Conservation (phyloP, 53 echinoderm and acorn worm species). For the Crossaster papposus region DNA sequence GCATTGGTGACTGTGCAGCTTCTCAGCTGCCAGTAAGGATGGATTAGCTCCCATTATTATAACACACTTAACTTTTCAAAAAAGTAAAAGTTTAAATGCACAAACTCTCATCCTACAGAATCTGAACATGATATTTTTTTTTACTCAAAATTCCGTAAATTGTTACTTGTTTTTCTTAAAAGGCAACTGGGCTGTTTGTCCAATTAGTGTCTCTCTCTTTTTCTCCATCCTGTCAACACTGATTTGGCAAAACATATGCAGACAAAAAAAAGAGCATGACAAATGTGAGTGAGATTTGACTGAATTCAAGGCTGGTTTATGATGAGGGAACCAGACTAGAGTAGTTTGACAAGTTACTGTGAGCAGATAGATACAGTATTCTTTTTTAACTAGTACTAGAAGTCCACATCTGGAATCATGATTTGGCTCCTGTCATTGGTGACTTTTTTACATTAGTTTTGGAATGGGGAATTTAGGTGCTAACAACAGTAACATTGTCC, state of each 20-base stretch:
- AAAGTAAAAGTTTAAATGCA: too few species aligned
- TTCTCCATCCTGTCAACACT: background rate
- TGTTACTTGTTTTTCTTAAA: background rate
- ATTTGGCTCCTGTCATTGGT: background rate
- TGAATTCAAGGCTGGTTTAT: background rate
- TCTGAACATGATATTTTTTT: background rate
- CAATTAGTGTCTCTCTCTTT: background rate
- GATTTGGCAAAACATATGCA: constrained; percentile 1
- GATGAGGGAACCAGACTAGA: background rate
- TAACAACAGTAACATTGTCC: background rate
- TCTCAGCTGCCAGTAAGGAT: too few species aligned
- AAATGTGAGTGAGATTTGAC: background rate
- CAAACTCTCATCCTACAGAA: background rate
- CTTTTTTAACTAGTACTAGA: background rate
- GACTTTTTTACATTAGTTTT: background rate
- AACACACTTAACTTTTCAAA: too few species aligned
- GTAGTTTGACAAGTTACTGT: background rate
- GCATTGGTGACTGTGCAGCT: too few species aligned
- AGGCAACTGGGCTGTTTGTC: background rate
- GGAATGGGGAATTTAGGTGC: background rate
- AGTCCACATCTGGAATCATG: background rate
- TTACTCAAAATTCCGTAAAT: background rate
- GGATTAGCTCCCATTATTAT: too few species aligned
- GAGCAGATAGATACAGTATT: background rate
- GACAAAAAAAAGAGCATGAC: background rate